These are phyloP conservation scores for Amyelois transitella DNA, from an alignment of 1,140 invertebrate genomes.

Conservation along the genomic window DNA sequence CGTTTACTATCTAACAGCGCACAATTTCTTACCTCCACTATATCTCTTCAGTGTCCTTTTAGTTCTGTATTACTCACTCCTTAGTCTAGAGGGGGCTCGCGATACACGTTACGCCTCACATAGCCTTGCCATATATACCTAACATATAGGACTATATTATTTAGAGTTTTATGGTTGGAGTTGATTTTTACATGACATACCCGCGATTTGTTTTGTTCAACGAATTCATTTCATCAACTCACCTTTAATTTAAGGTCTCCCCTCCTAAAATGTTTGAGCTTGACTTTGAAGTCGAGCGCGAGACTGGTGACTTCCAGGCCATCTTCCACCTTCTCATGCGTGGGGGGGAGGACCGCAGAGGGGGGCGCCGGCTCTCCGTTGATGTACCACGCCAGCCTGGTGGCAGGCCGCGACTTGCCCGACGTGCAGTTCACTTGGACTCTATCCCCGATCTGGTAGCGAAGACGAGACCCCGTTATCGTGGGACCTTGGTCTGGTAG, in stretches of 20 bases:
- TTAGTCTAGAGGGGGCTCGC: too few species aligned
- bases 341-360: conserved; percentile 47
- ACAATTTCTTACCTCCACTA: too few species aligned
- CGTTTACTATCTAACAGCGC: too few species aligned
- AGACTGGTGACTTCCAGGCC: conserved; percentile 83
- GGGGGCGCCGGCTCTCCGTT: conserved; percentile 86
- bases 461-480: conserved; percentile 84
- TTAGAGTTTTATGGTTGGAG: too few species aligned
- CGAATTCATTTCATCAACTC: conserved; percentile 19
- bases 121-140: too few species aligned
- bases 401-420: conserved; percentile 86
- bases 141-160: too few species aligned
- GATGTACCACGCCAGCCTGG: conserved; percentile 89
- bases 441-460: conserved; percentile 87
- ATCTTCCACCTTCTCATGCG: conserved; percentile 59
- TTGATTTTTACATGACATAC: too few species aligned
- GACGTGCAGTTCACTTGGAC: conserved; percentile 90
- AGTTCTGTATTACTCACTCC: too few species aligned
- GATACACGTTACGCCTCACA: too few species aligned
- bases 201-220: too few species aligned
- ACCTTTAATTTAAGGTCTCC: conserved; percentile 90
- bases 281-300: conserved; percentile 83
- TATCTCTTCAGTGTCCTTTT: too few species aligned
- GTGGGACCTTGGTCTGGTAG: conserved; percentile 87
- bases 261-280: conserved; percentile 83